A percentile compares a stretch with the other conserved stretches of the same genome.
Evolutionary conservation across 2,888 invertebrate genomes (phyloP).

Genomic region (Nasonovia ribisnigri): DNA sequence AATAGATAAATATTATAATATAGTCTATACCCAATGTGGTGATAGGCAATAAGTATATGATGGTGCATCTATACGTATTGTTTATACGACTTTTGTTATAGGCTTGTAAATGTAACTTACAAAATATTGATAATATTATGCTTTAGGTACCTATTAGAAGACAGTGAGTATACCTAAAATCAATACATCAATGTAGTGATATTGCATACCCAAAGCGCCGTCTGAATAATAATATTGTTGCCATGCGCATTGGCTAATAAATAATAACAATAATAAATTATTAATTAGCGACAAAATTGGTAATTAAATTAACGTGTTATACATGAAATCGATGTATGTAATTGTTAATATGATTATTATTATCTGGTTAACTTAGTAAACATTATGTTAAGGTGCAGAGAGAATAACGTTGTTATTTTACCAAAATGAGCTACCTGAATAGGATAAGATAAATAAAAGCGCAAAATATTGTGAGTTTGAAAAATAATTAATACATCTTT

Average conservation of each 20-base stretch:
- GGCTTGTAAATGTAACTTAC: too few relatives aligned
- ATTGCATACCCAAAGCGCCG: neutral
- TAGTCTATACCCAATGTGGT: too few relatives aligned
- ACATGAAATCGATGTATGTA: slow-evolving; percentile 11
- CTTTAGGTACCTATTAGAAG: neutral
- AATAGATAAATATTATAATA: neutral
- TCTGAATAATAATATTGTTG: neutral
- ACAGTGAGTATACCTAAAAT: neutral
- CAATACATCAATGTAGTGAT: neutral
- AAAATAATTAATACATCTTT: neutral
- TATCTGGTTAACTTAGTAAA: slow-evolving; percentile 27
- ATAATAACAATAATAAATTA: neutral
- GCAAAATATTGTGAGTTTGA: neutral
- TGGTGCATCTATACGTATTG: too few relatives aligned
- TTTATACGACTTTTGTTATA: too few relatives aligned
- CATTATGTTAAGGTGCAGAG: neutral
- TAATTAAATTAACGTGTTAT: neutral
- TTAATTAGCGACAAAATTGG: neutral
- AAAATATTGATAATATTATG: neutral
- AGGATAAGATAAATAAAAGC: neutral
- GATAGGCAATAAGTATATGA: too few relatives aligned
- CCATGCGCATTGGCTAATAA: neutral
- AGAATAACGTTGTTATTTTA: slow-evolving; percentile 4
- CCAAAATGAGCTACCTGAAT: neutral
- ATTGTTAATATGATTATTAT: neutral